Percentiles rank a stretch among this genome's conserved stretches.
Conservation (phyloP, 2,888 invertebrate species). For the Troilus luridus region DNA sequence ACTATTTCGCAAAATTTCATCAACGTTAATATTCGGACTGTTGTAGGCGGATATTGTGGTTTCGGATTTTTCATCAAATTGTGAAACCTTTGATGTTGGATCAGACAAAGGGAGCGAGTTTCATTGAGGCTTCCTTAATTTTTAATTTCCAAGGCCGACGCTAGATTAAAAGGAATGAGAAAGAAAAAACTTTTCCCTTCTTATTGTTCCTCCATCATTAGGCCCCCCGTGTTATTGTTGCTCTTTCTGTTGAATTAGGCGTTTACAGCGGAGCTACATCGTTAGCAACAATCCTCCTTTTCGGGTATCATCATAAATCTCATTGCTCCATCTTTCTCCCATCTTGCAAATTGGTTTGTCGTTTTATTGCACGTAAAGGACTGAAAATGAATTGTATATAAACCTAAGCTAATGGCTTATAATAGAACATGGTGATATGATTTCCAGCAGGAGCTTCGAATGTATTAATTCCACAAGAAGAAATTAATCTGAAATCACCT, state of each 20-base stretch:
- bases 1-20: too few species aligned
- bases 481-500: too few species aligned
- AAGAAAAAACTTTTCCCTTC: neutral
- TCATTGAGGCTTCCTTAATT: conserved; percentile 20
- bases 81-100: neutral
- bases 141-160: conserved; percentile 1
- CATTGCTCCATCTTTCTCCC: neutral
- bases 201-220: neutral
- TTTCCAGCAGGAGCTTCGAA: too few species aligned
- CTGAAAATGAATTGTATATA: neutral
- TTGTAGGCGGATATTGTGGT: neutral
- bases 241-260: neutral
- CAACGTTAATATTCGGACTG: neutral
- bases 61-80: neutral
- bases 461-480: too few species aligned
- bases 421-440: neutral
- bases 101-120: neutral
- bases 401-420: neutral
- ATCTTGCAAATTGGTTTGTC: neutral
- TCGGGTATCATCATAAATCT: neutral
- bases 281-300: neutral
- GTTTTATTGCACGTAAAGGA: neutral
- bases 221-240: neutral
- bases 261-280: neutral
- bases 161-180: conserved; percentile 29